Evolutionary conservation across 2,113 vertebrate genomes (phyloP).

Genomic region (Rallus limicola): DNA sequence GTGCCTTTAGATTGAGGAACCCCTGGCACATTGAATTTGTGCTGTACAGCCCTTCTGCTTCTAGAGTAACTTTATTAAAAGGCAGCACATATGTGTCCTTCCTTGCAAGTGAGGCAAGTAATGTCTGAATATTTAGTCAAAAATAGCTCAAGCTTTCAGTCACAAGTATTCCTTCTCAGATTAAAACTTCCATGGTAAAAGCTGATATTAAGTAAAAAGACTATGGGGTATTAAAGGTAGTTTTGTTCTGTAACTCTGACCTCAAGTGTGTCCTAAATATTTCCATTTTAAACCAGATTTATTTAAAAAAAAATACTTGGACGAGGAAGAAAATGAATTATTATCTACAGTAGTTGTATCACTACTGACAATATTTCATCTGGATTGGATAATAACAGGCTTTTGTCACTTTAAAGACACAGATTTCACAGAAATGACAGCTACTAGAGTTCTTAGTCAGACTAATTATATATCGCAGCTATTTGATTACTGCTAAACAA

Average conservation of each 20-base stretch:
- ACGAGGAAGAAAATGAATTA: background rate
- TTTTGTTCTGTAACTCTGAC: background rate
- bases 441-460: background rate
- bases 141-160: background rate
- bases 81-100: background rate
- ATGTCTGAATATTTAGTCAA: background rate
- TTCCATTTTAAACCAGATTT: background rate
- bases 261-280: background rate
- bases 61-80: background rate
- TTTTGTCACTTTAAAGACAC: background rate
- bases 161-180: background rate
- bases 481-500: background rate
- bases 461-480: background rate
- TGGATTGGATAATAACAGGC: background rate
- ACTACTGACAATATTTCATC: background rate
- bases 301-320: background rate
- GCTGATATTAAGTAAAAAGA: background rate
- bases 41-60: background rate
- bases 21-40: background rate
- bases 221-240: accelerated
- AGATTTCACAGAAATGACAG: background rate
- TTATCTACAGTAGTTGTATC: background rate
- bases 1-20: background rate
- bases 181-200: background rate
- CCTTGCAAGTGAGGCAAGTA: background rate